phyloP scores from a whole-genome alignment of 2,888 invertebrate genomes.

The Anarsia innoxiella region DNA sequence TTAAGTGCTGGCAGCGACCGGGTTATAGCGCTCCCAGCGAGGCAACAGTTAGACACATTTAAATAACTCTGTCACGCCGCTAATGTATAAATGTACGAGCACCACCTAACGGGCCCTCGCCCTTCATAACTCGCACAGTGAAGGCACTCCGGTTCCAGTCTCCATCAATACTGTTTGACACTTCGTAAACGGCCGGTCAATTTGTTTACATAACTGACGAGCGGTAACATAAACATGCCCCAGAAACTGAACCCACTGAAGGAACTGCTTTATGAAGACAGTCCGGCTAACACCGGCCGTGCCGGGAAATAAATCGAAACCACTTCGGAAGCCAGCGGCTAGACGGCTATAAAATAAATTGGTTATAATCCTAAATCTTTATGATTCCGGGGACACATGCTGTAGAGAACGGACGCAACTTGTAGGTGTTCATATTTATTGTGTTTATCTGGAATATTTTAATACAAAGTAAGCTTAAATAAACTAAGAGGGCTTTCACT shows the following conservation, averaged over 20 bases:
- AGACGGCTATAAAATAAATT: conserved; percentile 34
- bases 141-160: conserved; percentile 15
- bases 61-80: conserved; percentile 61
- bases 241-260: conserved; percentile 14
- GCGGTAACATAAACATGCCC: conserved; percentile 30
- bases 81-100: conserved; percentile 41
- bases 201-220: conserved; percentile 46
- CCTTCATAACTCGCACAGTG: conserved; percentile 46
- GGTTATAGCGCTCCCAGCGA: conserved; percentile 46
- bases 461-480: conserved; percentile 40
- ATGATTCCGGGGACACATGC: no score
- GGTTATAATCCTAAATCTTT: conserved; percentile 29
- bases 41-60: conserved; percentile 58
- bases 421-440: conserved; percentile 30
- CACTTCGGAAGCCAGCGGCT: conserved; percentile 24
- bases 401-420: no score
- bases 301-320: conserved; percentile 19
- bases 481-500: conserved; percentile 51
- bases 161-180: conserved; percentile 34
- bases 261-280: conserved; percentile 24
- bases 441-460: conserved; percentile 40
- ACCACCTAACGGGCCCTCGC: conserved; percentile 54
- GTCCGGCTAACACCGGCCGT: conserved; percentile 24
- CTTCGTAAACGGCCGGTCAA: conserved; percentile 30
- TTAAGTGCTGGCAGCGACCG: conserved; percentile 40